These are phyloP conservation scores for Eclectus roratus DNA, from an alignment of 2,113 vertebrate species.

Conservation along the genomic window DNA sequence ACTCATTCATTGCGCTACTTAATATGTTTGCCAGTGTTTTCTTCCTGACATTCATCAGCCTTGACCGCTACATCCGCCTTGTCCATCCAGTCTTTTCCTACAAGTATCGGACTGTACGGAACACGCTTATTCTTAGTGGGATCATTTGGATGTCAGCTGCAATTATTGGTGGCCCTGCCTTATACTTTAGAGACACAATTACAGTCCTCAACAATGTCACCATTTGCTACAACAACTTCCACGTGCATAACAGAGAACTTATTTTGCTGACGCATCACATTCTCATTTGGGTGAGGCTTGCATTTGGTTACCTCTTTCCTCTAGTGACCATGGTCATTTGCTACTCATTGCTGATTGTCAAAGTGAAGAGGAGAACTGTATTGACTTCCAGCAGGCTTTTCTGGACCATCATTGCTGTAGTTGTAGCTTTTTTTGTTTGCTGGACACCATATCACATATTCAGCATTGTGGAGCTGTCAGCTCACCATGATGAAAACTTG, in stretches of 20 bases:
- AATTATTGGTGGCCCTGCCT: conserved; percentile 78
- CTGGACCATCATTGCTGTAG: conserved; percentile 84
- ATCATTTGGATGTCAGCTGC: conserved; percentile 82
- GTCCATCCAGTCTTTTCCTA: conserved; percentile 80
- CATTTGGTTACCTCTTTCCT: conserved; percentile 87
- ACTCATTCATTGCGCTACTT: conserved; percentile 87
- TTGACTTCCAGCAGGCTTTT: conserved; percentile 83
- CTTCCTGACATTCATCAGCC: conserved; percentile 89
- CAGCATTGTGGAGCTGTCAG: conserved; percentile 86
- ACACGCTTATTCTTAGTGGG: conserved; percentile 72
- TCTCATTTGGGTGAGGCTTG: conserved; percentile 83
- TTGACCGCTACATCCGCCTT: conserved; percentile 88
- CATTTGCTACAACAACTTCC: conserved; percentile 92
- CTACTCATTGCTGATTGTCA: conserved; percentile 82
- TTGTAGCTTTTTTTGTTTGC: conserved; percentile 90
- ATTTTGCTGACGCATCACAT: conserved; percentile 76
- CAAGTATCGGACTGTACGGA: conserved; percentile 70
- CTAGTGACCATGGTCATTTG: conserved; percentile 88
- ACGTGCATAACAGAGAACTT: conserved; percentile 64
- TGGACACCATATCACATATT: conserved; percentile 94
- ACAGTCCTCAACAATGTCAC: conserved; percentile 69
- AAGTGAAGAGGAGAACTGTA: conserved; percentile 74
- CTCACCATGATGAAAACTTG: conserved; percentile 75
- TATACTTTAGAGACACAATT: conserved; percentile 86
- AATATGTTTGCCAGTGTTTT: conserved; percentile 98